Percentiles rank a stretch among this genome's conserved stretches.
phyloP scores from a whole-genome alignment of 2,113 vertebrate species.

The Mola mola region DNA sequence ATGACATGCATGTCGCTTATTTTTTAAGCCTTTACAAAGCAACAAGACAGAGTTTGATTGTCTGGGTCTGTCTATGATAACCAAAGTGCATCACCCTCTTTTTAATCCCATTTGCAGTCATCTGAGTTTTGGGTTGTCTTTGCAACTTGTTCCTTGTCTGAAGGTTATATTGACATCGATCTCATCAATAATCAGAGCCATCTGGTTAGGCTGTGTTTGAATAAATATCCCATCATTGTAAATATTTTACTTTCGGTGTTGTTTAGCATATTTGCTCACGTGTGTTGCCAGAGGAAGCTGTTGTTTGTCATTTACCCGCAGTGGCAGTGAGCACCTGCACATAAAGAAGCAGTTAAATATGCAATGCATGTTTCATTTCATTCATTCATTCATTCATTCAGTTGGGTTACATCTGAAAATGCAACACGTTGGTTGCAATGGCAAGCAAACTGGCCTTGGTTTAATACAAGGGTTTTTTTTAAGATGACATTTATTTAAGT shows the following conservation, averaged over 20 bases:
- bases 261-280: conserved; percentile 3
- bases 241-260: conserved; percentile 13
- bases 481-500: too few relatives aligned
- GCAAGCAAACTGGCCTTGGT: too few relatives aligned
- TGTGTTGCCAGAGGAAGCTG: background rate
- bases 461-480: too few relatives aligned
- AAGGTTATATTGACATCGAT: conserved; percentile 26
- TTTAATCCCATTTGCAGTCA: conserved; percentile 41
- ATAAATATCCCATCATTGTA: conserved; percentile 6
- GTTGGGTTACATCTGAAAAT: too few relatives aligned
- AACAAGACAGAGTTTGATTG: conserved; percentile 12
- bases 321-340: background rate
- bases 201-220: background rate
- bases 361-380: background rate
- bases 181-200: background rate
- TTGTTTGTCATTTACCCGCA: background rate
- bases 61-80: conserved; percentile 13
- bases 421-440: too few relatives aligned
- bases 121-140: conserved; percentile 3
- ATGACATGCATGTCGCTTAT: conserved; percentile 47
- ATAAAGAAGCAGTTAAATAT: background rate
- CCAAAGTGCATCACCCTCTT: background rate
- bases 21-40: conserved; percentile 11
- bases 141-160: conserved; percentile 7
- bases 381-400: too few relatives aligned